Percentiles rank a stretch among this genome's conserved stretches.
Conservation (phyloP, 2,888 invertebrate genomes). For the Heliconius ismenius region DNA sequence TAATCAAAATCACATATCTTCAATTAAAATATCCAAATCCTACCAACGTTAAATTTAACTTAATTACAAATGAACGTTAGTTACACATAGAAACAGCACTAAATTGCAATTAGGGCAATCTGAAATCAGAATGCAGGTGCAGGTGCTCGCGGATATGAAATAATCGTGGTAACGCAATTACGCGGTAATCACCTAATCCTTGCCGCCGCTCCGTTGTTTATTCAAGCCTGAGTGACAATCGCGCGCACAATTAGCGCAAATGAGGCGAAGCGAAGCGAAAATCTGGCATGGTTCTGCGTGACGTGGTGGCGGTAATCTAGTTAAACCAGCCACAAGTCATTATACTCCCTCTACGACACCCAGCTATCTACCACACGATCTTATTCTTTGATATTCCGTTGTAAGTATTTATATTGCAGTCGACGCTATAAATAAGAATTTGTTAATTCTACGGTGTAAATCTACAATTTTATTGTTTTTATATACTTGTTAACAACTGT, state of each 20-base stretch:
- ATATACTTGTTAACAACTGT: not conserved
- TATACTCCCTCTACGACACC: constrained; percentile 54
- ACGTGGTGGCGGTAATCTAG: constrained; percentile 67
- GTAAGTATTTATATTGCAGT: not conserved
- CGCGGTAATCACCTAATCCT: constrained; percentile 81
- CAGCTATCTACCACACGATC: constrained; percentile 8
- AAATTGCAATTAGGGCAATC: constrained; percentile 49
- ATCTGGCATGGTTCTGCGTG: constrained; percentile 41
- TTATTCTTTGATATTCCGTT: constrained; percentile 15
- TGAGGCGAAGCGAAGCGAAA: constrained; percentile 78
- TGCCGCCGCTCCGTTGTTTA: constrained; percentile 79
- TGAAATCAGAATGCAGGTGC: constrained; percentile 77
- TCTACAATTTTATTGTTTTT: not conserved
- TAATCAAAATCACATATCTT: not conserved
- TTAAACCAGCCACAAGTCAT: constrained; percentile 75
- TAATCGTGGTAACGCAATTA: constrained; percentile 81
- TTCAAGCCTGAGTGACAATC: constrained; percentile 82
- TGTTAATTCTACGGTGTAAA: not conserved
- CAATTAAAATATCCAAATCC: constrained; percentile 2
- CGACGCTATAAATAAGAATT: not conserved
- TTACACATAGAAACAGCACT: constrained; percentile 23
- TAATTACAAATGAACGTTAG: constrained; percentile 24
- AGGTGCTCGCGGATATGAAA: constrained; percentile 71
- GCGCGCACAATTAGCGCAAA: constrained; percentile 81
- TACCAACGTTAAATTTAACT: constrained; percentile 25